A percentile compares a stretch with the other conserved stretches of the same genome.
Conservation (phyloP, 2,113 vertebrate genomes). For the Camelus bactrianus region DNA sequence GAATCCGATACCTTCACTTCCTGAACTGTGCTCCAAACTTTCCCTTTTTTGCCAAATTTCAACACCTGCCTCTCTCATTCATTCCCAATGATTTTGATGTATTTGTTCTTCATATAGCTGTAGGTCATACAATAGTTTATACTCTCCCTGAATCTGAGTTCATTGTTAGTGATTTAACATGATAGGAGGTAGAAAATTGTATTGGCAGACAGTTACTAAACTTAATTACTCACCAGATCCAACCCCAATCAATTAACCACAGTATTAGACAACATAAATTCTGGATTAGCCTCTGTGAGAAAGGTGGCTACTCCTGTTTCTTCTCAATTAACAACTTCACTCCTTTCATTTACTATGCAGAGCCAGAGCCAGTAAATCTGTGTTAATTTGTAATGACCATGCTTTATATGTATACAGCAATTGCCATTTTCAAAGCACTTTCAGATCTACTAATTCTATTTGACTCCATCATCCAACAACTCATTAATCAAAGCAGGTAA, state of each 20-base stretch:
- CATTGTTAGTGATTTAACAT: slow-evolving; percentile 54
- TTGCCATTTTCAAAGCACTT: slow-evolving; percentile 47
- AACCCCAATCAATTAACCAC: slow-evolving; percentile 74
- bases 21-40: neutral
- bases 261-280: slow-evolving; percentile 59
- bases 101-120: neutral
- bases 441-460: slow-evolving; percentile 9
- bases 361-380: neutral
- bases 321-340: slow-evolving; percentile 56
- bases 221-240: slow-evolving; percentile 69
- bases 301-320: slow-evolving; percentile 22
- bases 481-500: neutral
- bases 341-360: neutral
- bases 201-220: slow-evolving; percentile 70
- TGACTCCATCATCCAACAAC: neutral
- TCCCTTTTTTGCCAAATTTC: neutral
- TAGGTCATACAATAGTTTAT: slow-evolving; percentile 41
- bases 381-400: slow-evolving; percentile 12
- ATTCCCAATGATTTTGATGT: neutral
- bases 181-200: slow-evolving; percentile 63
- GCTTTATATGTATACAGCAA: neutral
- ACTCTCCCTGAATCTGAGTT: slow-evolving; percentile 1
- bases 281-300: neutral
- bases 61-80: neutral
- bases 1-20: neutral